phyloP scores from a whole-genome alignment of 2,888 invertebrate genomes.

The Rosalia funebris region DNA sequence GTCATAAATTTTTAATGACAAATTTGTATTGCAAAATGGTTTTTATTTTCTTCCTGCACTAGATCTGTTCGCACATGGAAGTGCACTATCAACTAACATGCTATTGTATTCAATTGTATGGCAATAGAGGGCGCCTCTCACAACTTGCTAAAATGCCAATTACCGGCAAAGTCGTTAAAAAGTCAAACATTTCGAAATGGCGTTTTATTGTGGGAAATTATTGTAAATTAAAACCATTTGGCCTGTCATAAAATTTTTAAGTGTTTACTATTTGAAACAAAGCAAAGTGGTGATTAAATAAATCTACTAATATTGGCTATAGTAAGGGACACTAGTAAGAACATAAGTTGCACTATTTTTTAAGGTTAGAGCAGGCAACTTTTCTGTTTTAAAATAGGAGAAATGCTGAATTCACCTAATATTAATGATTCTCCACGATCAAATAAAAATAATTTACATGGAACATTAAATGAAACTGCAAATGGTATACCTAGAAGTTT shows the following conservation, averaged over 20 bases:
- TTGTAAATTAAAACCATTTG: conserved; percentile 12
- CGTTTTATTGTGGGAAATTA: conserved; percentile 35
- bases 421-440: conserved; percentile 28
- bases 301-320: background rate
- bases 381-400: conserved; percentile 2
- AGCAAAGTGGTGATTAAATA: background rate
- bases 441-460: conserved; percentile 29
- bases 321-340: background rate
- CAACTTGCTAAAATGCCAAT: too few relatives aligned
- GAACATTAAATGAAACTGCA: conserved; percentile 30
- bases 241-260: conserved; percentile 6
- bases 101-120: too few relatives aligned
- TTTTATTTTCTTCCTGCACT: too few relatives aligned
- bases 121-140: too few relatives aligned
- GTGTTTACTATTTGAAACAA: conserved; percentile 4
- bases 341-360: conserved; percentile 1
- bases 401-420: conserved; percentile 41
- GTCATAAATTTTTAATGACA: too few relatives aligned
- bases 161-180: conserved; percentile 22
- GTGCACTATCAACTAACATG: too few relatives aligned
- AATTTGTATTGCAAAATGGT: too few relatives aligned
- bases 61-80: too few relatives aligned
- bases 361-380: conserved; percentile 21
- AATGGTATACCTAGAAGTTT: conserved; percentile 35
- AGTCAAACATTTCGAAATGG: conserved; percentile 40